Evolutionary conservation across 2,888 invertebrate species (phyloP), one percentile per base, ranked within the genome.

Genomic region (Barypeithes pellucidus): DNA sequence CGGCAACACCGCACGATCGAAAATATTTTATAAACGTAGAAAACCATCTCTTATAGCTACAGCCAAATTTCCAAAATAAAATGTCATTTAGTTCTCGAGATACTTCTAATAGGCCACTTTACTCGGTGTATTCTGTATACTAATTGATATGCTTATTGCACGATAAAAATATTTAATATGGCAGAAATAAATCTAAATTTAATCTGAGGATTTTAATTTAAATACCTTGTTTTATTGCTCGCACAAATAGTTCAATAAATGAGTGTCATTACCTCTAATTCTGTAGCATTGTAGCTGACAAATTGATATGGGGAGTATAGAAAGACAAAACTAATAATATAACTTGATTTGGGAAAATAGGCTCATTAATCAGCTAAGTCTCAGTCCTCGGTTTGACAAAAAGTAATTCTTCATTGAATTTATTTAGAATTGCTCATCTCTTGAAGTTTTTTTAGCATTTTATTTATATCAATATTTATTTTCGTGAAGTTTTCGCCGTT

Each of bases 281-380:
- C 39, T 39, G 39, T n/a, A 39, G n/a, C 39, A 39, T 12, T 39
- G 39, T 39, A n/a, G 9, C 39, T 12, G 39, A 39, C n/a, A 39
- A 39, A 39, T 39, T 39, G 39, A 39, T 39, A 39, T 39, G 12
- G 39, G n/a, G 39, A 39, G 39, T 39, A n/a, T n/a, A 39, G 39
- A 39, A 39, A 39, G 39, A 39, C 39, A 39, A n/a, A 39, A 39
- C 39, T 39, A 39, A 39, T 39, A 39, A 39, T 39, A 39, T n/a
- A n/a, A n/a, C 39, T 39, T 12, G 39, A 39, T 39, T 39, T n/a
- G 39, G 39, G n/a, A 39, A 39, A 39, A 39, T 39, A 3, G n/a
- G 39, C 4, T n/a, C 39, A 39, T 39, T 39, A 39, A n/a, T 39
- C n/a, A 39, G 39, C 12, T 39, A 39, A 39, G 39, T n/a, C 9